Conservation (phyloP, 2,888 invertebrate species). For the Rhaphigaster nebulosa region DNA sequence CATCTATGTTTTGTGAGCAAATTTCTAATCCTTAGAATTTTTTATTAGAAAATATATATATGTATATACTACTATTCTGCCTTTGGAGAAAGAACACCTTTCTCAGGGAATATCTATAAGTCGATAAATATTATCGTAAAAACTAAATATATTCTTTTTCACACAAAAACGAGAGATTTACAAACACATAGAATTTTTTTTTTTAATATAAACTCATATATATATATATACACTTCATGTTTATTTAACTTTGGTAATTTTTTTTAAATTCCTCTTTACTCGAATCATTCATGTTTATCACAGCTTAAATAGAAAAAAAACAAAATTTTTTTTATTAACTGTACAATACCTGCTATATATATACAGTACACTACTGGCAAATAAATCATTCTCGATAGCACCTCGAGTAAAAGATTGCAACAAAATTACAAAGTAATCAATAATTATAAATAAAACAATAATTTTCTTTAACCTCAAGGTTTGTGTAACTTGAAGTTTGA, state of each 20-base stretch:
- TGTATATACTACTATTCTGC: conserved; percentile 51
- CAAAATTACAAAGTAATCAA: conserved; percentile 40
- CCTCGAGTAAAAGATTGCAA: conserved; percentile 50
- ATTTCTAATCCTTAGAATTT: conserved; percentile 25
- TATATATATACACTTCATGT: conserved; percentile 50
- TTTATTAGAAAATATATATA: conserved; percentile 55
- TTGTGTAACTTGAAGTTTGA: conserved; percentile 54
- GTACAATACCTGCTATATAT: conserved; percentile 53
- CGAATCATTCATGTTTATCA: conserved; percentile 54
- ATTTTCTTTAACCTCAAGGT: conserved; percentile 47
- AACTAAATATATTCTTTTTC: conserved; percentile 46
- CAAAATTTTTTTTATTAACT: conserved; percentile 31
- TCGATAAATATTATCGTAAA: conserved; percentile 24
- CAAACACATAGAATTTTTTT: conserved; percentile 49
- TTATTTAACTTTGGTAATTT: conserved; percentile 56
- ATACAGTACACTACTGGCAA: conserved; percentile 49
- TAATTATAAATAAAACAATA: conserved; percentile 45
- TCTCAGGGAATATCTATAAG: conserved; percentile 42
- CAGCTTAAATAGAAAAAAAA: conserved; percentile 56
- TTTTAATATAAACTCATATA: conserved; percentile 45
- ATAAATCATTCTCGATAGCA: conserved; percentile 57
- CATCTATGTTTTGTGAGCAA: conserved; percentile 54
- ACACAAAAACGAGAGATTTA: conserved; percentile 45
- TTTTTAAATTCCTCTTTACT: conserved; percentile 51
- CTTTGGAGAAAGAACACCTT: not conserved